A percentile compares a stretch with the other conserved stretches of the same genome.
Conservation (phyloP, 2,888 invertebrate species). For the Andrena fulva region DNA sequence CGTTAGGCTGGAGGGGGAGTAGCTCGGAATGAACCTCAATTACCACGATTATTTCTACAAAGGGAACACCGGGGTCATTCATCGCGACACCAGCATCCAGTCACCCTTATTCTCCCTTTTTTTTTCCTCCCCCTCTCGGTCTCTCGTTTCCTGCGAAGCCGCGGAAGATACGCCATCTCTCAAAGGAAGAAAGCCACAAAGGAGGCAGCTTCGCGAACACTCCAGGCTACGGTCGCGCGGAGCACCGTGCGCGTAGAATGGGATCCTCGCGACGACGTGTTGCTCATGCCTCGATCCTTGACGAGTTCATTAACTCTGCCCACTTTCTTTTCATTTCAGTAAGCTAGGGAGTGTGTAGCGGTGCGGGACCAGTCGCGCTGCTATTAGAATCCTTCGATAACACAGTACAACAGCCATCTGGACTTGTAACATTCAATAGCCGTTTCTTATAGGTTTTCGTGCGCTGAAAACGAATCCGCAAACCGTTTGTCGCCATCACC, state of each 20-base stretch:
- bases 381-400: no score
- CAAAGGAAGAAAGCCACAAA: conserved; percentile 56
- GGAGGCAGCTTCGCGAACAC: conserved; percentile 41
- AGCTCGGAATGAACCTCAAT: conserved; percentile 20
- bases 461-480: no score
- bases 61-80: conserved; percentile 33
- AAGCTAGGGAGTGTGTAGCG: no score
- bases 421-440: no score
- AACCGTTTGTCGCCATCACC: no score
- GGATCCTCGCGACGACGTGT: conserved; percentile 68
- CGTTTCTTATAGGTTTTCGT: no score
- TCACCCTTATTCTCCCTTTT: conserved; percentile 9
- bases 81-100: conserved; percentile 35
- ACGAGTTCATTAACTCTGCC: conserved; percentile 22
- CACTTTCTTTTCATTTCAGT: neutral
- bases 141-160: conserved; percentile 10
- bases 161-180: conserved; percentile 36
- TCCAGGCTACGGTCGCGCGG: conserved; percentile 33
- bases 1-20: conserved; percentile 11
- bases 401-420: no score
- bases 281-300: conserved; percentile 32
- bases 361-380: no score
- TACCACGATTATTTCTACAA: conserved; percentile 46
- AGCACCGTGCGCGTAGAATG: conserved; percentile 64
- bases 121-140: neutral